These are phyloP conservation scores for Rhagonycha fulva DNA, from an alignment of 2,888 invertebrate genomes.

Conservation along the genomic window DNA sequence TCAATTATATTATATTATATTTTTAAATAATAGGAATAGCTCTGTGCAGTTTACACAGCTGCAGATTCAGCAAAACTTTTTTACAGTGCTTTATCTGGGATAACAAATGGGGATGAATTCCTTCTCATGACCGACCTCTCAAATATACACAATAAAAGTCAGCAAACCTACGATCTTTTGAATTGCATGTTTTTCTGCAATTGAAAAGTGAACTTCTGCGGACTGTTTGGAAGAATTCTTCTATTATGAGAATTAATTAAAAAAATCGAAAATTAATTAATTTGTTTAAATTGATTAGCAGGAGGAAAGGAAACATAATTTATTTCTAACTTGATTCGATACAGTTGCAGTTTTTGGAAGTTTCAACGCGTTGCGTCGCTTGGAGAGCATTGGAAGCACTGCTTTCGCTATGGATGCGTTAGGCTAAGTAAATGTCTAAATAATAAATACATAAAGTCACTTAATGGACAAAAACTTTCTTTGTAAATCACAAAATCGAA, in stretches of 20 bases:
- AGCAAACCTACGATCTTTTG: too few species aligned
- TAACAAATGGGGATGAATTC: background rate
- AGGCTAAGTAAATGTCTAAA: background rate
- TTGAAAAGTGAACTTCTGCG: too few species aligned
- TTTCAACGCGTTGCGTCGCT: background rate
- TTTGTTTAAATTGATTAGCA: background rate
- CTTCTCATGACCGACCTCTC: background rate
- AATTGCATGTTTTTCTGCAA: too few species aligned
- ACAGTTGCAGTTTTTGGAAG: background rate
- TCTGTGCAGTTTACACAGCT: background rate
- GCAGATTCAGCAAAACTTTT: background rate
- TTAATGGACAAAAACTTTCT: background rate
- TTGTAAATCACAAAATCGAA: constrained; percentile 1
- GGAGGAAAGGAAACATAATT: background rate
- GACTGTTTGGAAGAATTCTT: background rate
- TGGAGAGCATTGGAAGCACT: background rate
- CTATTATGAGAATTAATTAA: background rate
- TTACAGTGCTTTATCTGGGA: background rate
- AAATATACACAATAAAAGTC: too few species aligned
- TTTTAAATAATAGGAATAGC: background rate
- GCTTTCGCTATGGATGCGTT: background rate
- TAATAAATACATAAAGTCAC: background rate
- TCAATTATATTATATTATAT: too few species aligned
- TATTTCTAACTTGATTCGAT: background rate
- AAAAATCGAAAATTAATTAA: background rate